Conservation (phyloP, 1,140 invertebrate genomes). For the Chelonus insularis region DNA sequence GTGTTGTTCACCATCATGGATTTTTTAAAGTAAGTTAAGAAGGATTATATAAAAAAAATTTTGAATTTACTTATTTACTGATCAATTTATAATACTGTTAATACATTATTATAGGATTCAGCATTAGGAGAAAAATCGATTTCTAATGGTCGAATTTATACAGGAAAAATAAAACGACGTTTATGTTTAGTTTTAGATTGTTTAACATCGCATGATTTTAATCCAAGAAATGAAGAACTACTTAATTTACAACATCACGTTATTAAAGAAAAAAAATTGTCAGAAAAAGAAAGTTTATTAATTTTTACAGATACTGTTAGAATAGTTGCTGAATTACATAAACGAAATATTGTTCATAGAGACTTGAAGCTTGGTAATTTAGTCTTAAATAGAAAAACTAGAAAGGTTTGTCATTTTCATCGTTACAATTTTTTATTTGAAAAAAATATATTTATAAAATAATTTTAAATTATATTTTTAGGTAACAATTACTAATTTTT, state of each 20-base stretch:
- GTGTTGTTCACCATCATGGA: conserved; percentile 80
- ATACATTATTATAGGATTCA: conserved; percentile 69
- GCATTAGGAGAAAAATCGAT: conserved; percentile 68
- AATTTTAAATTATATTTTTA: conserved; percentile 39
- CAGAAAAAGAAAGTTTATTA: conserved; percentile 74
- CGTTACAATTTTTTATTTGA: neutral
- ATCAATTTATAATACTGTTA: too few relatives aligned
- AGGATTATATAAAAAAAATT: too few relatives aligned
- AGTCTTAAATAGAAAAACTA: conserved; percentile 72
- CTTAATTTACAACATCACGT: conserved; percentile 84
- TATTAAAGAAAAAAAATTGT: conserved; percentile 78
- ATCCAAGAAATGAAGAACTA: conserved; percentile 67
- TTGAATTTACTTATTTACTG: too few relatives aligned
- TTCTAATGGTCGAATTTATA: conserved; percentile 63
- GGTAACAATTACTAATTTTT: conserved; percentile 81
- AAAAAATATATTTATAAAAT: neutral
- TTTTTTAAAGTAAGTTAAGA: conserved; percentile 70
- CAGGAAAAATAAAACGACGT: conserved; percentile 66
- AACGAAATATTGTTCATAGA: conserved; percentile 81
- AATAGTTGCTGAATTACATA: conserved; percentile 76
- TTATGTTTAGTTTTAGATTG: conserved; percentile 79
- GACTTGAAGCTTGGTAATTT: conserved; percentile 83
- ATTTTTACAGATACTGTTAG: conserved; percentile 79
- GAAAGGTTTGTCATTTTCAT: too few relatives aligned
- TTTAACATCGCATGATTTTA: conserved; percentile 75